phyloP scores from a whole-genome alignment of 2,797 vertebrate species.

The Borostomias antarcticus region DNA sequence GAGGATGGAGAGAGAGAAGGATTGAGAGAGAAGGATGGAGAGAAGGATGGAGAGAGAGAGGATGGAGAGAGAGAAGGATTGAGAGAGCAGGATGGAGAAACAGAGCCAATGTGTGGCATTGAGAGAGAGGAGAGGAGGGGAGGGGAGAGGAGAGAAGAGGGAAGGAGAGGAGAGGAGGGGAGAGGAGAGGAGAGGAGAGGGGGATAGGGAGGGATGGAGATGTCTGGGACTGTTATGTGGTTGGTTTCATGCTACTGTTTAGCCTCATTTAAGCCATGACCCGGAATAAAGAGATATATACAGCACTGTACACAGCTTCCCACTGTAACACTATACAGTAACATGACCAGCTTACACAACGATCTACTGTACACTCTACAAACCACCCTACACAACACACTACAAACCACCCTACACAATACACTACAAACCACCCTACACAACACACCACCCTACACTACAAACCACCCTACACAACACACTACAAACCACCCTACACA shows the following conservation, averaged over 20 bases:
- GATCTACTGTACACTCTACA: not conserved
- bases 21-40: slow-evolving; percentile 37
- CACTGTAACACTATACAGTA: too few relatives aligned
- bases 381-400: too few relatives aligned
- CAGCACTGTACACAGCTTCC: slow-evolving; percentile 10
- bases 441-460: too few relatives aligned
- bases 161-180: slow-evolving; percentile 32
- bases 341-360: not conserved
- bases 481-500: too few relatives aligned
- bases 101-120: slow-evolving; percentile 51
- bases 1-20: not conserved
- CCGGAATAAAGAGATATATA: slow-evolving; percentile 44
- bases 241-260: slow-evolving; percentile 49
- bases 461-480: too few relatives aligned
- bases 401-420: too few relatives aligned
- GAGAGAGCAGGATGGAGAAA: slow-evolving; percentile 28
- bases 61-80: slow-evolving; percentile 12
- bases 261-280: slow-evolving; percentile 59
- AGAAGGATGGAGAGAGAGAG: not conserved
- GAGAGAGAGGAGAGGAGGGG: slow-evolving; percentile 15
- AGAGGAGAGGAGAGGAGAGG: slow-evolving; percentile 42
- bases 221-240: not conserved
- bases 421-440: too few relatives aligned
- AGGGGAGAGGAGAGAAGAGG: slow-evolving; percentile 13
- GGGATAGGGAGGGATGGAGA: not conserved